Percentiles rank a stretch among this genome's conserved stretches.
phyloP scores from a whole-genome alignment of 2,797 vertebrate species.

The Protosalanx chinensis region DNA sequence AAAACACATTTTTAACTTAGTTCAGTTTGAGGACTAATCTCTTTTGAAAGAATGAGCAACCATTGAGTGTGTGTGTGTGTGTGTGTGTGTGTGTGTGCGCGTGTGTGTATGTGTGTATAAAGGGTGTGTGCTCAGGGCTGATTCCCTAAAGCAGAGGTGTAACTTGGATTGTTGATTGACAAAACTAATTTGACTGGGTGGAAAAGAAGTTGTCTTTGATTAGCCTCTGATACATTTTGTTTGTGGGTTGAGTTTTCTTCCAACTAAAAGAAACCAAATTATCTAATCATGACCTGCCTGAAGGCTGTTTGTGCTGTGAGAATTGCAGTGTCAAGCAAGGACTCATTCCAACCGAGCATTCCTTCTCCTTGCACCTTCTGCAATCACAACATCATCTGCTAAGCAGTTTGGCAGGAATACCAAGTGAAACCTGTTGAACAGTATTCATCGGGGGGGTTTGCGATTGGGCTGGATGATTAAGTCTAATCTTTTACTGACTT shows the following conservation, averaged over 20 bases:
- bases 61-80: constrained; percentile 34
- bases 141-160: constrained; percentile 38
- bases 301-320: constrained; percentile 45
- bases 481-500: neutral
- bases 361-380: constrained; percentile 62
- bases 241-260: constrained; percentile 28
- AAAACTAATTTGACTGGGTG: constrained; percentile 21
- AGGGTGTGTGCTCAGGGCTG: constrained; percentile 21
- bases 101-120: constrained; percentile 10
- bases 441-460: constrained; percentile 9
- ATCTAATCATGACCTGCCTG: constrained; percentile 28
- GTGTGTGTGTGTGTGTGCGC: neutral
- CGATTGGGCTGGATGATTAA: constrained; percentile 9
- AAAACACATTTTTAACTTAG: constrained; percentile 66
- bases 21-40: constrained; percentile 58
- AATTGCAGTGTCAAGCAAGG: constrained; percentile 60
- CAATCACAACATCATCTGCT: constrained; percentile 22
- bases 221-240: constrained; percentile 13
- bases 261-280: constrained; percentile 42
- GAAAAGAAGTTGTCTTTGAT: constrained; percentile 7
- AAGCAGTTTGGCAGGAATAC: constrained; percentile 23
- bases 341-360: constrained; percentile 60
- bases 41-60: constrained; percentile 32
- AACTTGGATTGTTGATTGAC: constrained; percentile 35
- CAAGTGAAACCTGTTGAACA: constrained; percentile 8